Percentiles rank a stretch among this genome's conserved stretches.
phyloP scores from a whole-genome alignment of 2,888 invertebrate genomes.

The Metalampra italica region DNA sequence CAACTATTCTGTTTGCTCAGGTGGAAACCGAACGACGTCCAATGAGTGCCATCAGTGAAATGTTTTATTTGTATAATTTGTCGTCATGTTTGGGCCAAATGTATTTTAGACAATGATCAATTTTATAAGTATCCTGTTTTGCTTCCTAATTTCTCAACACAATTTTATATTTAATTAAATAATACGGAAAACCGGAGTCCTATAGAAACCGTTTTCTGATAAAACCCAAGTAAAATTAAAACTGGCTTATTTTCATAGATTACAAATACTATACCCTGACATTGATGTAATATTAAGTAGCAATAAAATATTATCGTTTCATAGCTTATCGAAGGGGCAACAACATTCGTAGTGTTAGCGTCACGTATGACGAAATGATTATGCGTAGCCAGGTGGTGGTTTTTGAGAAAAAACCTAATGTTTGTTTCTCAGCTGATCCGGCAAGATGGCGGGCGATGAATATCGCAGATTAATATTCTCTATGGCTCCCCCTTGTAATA shows the following conservation, averaged over 20 bases:
- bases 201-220: too few species aligned
- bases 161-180: background rate
- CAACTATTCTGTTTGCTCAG: constrained; percentile 1
- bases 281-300: constrained; percentile 13
- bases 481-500: constrained; percentile 38
- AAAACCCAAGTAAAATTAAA: too few species aligned
- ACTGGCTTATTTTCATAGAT: background rate
- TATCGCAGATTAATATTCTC: constrained; percentile 49
- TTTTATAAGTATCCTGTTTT: too few species aligned
- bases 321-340: background rate
- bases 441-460: constrained; percentile 18
- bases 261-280: constrained; percentile 10
- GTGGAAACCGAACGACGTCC: background rate
- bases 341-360: constrained; percentile 1
- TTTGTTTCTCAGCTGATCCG: constrained; percentile 10
- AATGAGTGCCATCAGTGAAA: constrained; percentile 6
- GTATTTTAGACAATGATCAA: too few species aligned
- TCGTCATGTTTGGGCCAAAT: too few species aligned
- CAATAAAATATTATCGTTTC: constrained; percentile 5
- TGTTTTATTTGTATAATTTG: constrained; percentile 4
- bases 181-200: background rate
- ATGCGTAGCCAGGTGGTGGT: background rate
- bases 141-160: too few species aligned
- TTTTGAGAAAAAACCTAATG: background rate
- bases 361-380: background rate